Evolutionary conservation across 2,888 invertebrate species (phyloP), one percentile per base, ranked within the genome.

Genomic region (Thereva unica): DNA sequence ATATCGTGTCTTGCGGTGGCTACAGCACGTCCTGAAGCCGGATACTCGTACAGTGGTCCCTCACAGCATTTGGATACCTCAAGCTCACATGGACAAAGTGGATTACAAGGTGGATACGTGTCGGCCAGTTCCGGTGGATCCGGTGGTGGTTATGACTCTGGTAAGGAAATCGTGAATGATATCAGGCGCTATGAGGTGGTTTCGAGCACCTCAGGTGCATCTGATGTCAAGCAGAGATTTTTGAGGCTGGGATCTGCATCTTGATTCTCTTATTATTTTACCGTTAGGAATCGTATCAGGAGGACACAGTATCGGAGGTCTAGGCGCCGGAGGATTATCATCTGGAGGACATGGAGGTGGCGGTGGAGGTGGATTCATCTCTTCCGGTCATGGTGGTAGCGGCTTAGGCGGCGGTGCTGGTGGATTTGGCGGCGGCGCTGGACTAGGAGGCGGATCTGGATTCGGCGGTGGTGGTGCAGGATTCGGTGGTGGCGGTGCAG

Each of bases 41-140:
- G 71, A 64, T 71, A 71, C 54, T 66, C 71, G 4, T 72, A 72
- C 63, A 69, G 67, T 52, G 76, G 75, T 73, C 73, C 76, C 72
- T 72, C 74, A 37, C 71, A 72, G 45, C 75, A 75, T 73, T 76
- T 74, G 68, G 79, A 78, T 80, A 76, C 76, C 80, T 76, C 81
- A 78, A 76, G 82, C 76, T 78, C 80, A 77, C 74, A 84, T 74
- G 66, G 82, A 78, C 78, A 83, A 75, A 68, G 66, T 42, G 66
- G 55, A 65, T 49, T 38, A 23, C 34, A 12, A 37, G 64, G 65
- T 44, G 49, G 35, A 47, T 54, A 47, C n/a, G 40, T 23, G 6
- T 41, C 50, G 40, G 10, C 12, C 10, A 37, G 44, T 40, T 23
- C 47, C 10, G n/a, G 61, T 56, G 64, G 57, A 55, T 59, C 59